Percentiles rank a stretch among this genome's conserved stretches.
Evolutionary conservation across 2,797 vertebrate species (phyloP).

Genomic region (Mycteria americana): DNA sequence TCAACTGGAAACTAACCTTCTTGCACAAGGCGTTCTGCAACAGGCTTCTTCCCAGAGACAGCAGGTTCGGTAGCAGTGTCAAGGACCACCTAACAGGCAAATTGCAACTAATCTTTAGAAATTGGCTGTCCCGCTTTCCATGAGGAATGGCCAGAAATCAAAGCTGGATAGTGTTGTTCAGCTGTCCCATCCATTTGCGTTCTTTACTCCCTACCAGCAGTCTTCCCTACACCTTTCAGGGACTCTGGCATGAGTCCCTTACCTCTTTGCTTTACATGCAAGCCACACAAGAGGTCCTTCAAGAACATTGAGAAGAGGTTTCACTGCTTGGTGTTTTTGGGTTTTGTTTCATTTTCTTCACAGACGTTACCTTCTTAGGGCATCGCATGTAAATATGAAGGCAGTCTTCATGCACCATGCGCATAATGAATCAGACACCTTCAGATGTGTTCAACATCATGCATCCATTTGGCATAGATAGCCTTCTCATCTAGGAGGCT

Average conservation of each 20-base stretch:
- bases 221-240: background rate
- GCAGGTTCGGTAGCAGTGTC: background rate
- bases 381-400: background rate
- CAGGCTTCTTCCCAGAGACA: background rate
- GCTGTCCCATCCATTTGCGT: background rate
- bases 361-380: background rate
- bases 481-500: background rate
- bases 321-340: background rate
- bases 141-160: background rate
- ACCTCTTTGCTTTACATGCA: background rate
- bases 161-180: background rate
- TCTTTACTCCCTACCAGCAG: background rate
- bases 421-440: background rate
- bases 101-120: background rate
- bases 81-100: background rate
- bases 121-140: background rate
- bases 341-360: background rate
- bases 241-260: background rate
- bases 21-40: background rate
- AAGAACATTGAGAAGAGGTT: background rate
- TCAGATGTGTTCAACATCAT: background rate
- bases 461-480: background rate
- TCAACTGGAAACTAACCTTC: background rate
- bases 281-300: accelerated
- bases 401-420: background rate